A percentile compares a stretch with the other conserved stretches of the same genome.
These are phyloP conservation scores for Perithous albicinctus DNA, from an alignment of 2,888 invertebrate species.

Conservation along the genomic window DNA sequence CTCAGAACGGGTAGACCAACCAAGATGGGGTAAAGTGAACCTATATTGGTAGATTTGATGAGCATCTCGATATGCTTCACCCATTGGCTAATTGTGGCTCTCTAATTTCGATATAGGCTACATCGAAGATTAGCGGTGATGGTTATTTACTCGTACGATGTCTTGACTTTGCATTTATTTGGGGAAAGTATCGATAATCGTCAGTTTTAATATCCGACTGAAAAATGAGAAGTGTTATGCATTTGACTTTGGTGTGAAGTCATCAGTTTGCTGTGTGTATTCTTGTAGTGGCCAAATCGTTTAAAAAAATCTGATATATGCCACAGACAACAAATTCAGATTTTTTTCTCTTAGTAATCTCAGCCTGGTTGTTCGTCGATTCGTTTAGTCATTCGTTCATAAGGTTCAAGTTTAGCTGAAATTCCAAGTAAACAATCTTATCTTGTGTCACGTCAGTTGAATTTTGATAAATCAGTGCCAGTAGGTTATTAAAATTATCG, in stretches of 20 bases:
- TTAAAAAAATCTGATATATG: too few relatives aligned
- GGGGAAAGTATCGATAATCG: neutral
- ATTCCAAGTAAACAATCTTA: too few relatives aligned
- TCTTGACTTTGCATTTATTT: neutral
- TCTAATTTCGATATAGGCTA: neutral
- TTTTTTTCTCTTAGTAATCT: too few relatives aligned
- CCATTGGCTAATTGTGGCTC: neutral
- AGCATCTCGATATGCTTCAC: neutral
- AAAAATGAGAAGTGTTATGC: neutral
- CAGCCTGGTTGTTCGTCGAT: too few relatives aligned
- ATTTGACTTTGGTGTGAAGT: too few relatives aligned
- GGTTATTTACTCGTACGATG: too few relatives aligned
- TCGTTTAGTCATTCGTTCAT: too few relatives aligned
- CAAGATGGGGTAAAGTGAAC: constrained; percentile 4
- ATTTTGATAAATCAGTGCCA: too few relatives aligned
- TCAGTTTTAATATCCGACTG: neutral
- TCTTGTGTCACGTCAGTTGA: too few relatives aligned
- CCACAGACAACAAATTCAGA: too few relatives aligned
- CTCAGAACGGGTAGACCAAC: constrained; percentile 17
- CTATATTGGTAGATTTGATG: neutral
- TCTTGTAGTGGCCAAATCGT: neutral
- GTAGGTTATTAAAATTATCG: too few relatives aligned
- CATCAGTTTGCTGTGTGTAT: neutral
- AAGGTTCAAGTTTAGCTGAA: too few relatives aligned
- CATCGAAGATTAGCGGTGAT: neutral